Evolutionary conservation across 1,140 invertebrate genomes (phyloP), one percentile per base, ranked within the genome.

Genomic region (Epicauta chinensis): DNA sequence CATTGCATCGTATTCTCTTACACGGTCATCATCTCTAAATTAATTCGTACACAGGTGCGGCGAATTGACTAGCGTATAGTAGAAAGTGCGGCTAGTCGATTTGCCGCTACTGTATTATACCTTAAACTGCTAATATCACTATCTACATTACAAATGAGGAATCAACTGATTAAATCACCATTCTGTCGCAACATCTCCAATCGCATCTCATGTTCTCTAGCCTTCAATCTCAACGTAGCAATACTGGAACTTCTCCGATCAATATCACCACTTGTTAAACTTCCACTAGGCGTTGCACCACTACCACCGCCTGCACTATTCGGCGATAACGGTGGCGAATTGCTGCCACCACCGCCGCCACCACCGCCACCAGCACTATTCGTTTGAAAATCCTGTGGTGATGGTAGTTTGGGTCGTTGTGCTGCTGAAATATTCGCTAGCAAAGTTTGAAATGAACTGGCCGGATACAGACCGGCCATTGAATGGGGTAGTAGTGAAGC

Each of bases 181-280:
- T 85, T 87, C 64, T 91, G 89, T 38, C 88, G 74, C 32, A 91
- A 61, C 78, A 91, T 82, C 67, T 92, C 89, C 58, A 93, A 71
- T 62, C 88, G 81, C 5, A 93, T 72, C 67, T 94, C 91, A 69
- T 97, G 93, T 71, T 97, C 93, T 5, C 93, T 78, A 1, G 94
- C 93, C 58, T 94, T 93, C 23, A 94, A 76, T 45, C 94, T 73
- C 3, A 98, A 74, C 0, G 91, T 87, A 1, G 91, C 91, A 47
- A 97, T 95, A 60, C 91, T 94, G 15, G 87, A 91, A 59, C 84
- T 89, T 53, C 92, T 75, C 51, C 91, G 77, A 70, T 94, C 92
- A 50, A 86, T 81, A 63, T 81, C 86, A 40, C 23, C 23, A 23
- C 23, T 23, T 23, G 23, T 23, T 23, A 23, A 23, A 5, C 4